Percentiles rank a stretch among this genome's conserved stretches.
Evolutionary conservation across 2,888 invertebrate genomes (phyloP).

Genomic region (Hololepta plana): DNA sequence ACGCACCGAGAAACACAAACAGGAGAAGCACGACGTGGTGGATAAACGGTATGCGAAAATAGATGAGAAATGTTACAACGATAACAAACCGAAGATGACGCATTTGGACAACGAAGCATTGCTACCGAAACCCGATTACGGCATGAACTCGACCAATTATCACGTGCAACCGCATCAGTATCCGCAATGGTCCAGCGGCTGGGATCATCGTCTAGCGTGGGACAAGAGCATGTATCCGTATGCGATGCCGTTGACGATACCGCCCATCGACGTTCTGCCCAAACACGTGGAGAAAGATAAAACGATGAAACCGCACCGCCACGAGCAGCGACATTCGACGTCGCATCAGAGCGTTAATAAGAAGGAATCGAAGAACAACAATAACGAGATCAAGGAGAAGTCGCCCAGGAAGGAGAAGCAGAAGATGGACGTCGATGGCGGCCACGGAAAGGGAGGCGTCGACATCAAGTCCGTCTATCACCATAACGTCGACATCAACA

Average conservation of each 20-base stretch:
- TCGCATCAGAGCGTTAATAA: conserved; percentile 21
- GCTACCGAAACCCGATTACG: conserved; percentile 40
- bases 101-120: conserved; percentile 28
- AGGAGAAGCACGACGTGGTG: conserved; percentile 11
- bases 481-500: conserved; percentile 11
- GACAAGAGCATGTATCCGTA: conserved; percentile 34
- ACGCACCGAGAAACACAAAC: conserved; percentile 24
- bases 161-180: conserved; percentile 2
- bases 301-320: conserved; percentile 3
- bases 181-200: conserved; percentile 17
- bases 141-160: conserved; percentile 7
- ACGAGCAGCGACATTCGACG: conserved; percentile 18
- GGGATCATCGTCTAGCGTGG: conserved; percentile 38
- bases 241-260: conserved; percentile 21
- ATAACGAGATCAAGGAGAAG: conserved; percentile 12
- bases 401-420: conserved; percentile 14
- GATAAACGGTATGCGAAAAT: conserved; percentile 15
- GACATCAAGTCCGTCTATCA: too few species aligned
- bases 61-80: conserved; percentile 14
- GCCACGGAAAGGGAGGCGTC: too few species aligned
- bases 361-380: conserved; percentile 12
- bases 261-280: conserved; percentile 22
- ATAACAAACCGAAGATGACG: conserved; percentile 17
- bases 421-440: conserved; percentile 4
- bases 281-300: conserved; percentile 6